phyloP scores from a whole-genome alignment of 2,797 vertebrate species.

The Argya squamiceps region DNA sequence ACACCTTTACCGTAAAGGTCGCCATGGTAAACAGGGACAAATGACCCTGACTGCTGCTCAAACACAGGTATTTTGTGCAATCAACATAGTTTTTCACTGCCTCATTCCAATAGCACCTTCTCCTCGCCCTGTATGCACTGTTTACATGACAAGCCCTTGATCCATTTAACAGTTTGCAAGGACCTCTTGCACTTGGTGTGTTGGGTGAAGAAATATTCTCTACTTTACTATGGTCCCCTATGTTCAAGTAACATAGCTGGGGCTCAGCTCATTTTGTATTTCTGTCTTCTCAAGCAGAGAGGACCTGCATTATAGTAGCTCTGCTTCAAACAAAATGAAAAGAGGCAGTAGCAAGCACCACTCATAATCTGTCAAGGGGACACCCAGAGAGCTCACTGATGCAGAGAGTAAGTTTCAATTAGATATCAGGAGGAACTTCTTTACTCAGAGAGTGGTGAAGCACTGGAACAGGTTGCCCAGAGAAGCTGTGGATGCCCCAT shows the following conservation, averaged over 20 bases:
- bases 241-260: not conserved
- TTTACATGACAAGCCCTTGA: not conserved
- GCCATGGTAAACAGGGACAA: not conserved
- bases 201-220: not conserved
- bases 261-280: not conserved
- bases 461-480: not conserved
- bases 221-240: not conserved
- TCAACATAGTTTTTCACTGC: not conserved
- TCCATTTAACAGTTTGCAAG: not conserved
- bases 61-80: not conserved
- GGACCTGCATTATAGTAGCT: not conserved
- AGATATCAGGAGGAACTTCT: not conserved
- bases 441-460: not conserved
- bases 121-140: not conserved
- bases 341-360: not conserved
- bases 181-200: not conserved
- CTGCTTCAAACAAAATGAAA: not conserved
- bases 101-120: not conserved
- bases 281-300: not conserved
- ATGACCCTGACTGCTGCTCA: not conserved
- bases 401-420: not conserved
- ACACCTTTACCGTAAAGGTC: not conserved
- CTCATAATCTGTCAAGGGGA: not conserved
- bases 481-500: not conserved
- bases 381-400: not conserved